A percentile compares a stretch with the other conserved stretches of the same genome.
These are phyloP conservation scores for Mellivora capensis DNA, from an alignment of 2,113 vertebrate species.

Conservation along the genomic window DNA sequence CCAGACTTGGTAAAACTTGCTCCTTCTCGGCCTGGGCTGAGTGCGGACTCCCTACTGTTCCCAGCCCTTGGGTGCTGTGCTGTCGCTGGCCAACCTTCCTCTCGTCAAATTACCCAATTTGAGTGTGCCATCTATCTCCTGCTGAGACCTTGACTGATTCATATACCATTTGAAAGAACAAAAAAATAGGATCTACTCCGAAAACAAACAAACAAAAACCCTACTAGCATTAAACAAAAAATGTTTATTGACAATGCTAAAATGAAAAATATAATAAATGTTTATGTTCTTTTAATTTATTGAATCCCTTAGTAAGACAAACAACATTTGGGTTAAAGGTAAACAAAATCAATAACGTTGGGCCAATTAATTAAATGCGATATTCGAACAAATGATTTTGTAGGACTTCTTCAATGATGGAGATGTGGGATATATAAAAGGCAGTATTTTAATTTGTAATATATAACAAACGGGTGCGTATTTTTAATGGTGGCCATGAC, in stretches of 20 bases:
- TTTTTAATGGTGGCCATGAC: neutral
- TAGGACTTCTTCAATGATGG: neutral
- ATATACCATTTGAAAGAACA: neutral
- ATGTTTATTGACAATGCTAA: neutral
- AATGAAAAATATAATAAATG: neutral
- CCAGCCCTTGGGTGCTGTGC: neutral
- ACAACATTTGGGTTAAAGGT: neutral
- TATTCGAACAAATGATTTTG: neutral
- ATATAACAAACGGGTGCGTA: neutral
- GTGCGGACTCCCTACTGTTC: neutral
- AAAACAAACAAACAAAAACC: neutral
- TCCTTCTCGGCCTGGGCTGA: neutral
- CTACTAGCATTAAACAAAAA: neutral
- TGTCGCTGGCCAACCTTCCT: too few species aligned
- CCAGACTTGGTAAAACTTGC: accelerated
- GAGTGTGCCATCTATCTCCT: neutral
- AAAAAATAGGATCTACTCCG: neutral
- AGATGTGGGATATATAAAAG: neutral
- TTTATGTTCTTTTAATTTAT: neutral
- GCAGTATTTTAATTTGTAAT: neutral
- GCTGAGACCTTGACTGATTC: neutral
- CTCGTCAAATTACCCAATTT: neutral
- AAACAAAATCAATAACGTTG: neutral
- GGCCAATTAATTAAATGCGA: neutral
- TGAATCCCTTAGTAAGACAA: neutral